Evolutionary conservation across 53 echinoderm and acorn worm species (phyloP).

Genomic region (Stichopus horrens): DNA sequence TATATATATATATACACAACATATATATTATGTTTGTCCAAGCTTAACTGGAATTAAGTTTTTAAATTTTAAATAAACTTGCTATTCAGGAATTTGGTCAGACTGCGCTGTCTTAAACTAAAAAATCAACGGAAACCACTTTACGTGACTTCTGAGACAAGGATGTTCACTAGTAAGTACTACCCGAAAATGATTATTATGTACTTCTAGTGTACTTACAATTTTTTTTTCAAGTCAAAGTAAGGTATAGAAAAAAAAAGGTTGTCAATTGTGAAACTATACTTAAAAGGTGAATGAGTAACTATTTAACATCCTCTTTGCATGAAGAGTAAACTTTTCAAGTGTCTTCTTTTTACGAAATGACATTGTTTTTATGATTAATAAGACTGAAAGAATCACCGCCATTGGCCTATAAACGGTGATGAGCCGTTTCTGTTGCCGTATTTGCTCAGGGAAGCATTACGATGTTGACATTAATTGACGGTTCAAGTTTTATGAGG

Average conservation of each 20-base stretch:
- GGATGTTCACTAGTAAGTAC: no score
- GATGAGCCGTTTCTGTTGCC: background rate
- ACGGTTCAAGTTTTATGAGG: background rate
- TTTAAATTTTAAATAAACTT: no score
- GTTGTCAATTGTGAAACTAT: background rate
- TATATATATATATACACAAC: no score
- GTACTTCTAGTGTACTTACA: no score
- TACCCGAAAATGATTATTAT: no score
- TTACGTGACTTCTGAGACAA: no score
- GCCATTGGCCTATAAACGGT: background rate
- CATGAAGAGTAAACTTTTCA: background rate
- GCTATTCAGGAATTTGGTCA: no score
- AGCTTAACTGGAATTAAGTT: no score
- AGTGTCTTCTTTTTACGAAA: background rate
- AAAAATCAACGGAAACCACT: no score
- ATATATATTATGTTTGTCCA: no score
- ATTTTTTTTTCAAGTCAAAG: background rate
- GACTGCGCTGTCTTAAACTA: no score
- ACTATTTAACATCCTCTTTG: background rate
- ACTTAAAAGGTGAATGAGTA: background rate
- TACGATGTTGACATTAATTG: background rate
- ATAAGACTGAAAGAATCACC: background rate
- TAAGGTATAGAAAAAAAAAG: background rate
- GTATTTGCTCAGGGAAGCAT: background rate
- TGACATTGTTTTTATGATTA: background rate